Evolutionary conservation across 2,113 vertebrate species (phyloP), one percentile per base, ranked within the genome.

Genomic region (Labeo rohita): DNA sequence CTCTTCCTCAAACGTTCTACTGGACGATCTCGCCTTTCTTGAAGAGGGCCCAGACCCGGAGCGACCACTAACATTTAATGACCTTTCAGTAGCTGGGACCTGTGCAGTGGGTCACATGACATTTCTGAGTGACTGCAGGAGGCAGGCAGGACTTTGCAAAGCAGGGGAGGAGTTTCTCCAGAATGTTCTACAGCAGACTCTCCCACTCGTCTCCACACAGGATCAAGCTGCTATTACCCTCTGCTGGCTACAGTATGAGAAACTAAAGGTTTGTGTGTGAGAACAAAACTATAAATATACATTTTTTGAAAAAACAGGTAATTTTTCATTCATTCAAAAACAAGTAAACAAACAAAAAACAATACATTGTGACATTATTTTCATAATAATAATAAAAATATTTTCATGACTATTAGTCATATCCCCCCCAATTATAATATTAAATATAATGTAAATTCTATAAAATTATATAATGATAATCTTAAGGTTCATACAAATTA

Each of bases 161-260:
- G 96, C 96, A 80, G 98, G 98, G 1, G 98, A 98, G 88, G 95
- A 94, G 84, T 98, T 99, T 89, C 91, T 99, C 86, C 94, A 94
- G 70, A 95, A 95, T 10, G 77, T 97, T 82, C 95, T 98, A 66
- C 93, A 94, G 43, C 93, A 95, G 84, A 90, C 95, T 0, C 91
- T 95, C 77, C 96, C 92, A 1, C 80, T 96, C 2, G 92, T 97
- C 88, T 89, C 95, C 13, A 92, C 90, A 76, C 86, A 91, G 47
- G 95, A 97, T 83, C 94, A 94, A 89, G 92, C 93, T 18, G 88
- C 90, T 72, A 92, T 98, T 43, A 94, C 95, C 1, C 85, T 95
- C 85, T 95, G 93, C 90, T 96, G 96, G 96, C 90, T 99, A n/a
- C 96, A 90, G 87, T 97, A 99, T 9, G 97, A 99, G 94, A 96